Percentiles rank a stretch among this genome's conserved stretches.
Evolutionary conservation across 2,113 vertebrate species (phyloP).

Genomic region (Calypte anna): DNA sequence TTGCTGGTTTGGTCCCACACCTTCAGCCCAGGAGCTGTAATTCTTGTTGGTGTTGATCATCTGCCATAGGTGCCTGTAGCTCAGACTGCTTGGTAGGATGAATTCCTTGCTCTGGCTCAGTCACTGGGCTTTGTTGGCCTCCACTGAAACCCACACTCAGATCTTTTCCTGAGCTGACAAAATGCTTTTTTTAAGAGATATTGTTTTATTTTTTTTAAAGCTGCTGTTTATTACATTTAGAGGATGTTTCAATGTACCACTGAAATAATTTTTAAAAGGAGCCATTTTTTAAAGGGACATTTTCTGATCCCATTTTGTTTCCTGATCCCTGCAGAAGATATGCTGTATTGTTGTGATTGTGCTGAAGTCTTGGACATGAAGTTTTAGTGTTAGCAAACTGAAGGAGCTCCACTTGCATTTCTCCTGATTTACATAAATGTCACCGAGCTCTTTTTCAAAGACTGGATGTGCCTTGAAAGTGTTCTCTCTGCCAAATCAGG

Average conservation of each 20-base stretch:
- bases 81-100: background rate
- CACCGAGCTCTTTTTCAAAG: background rate
- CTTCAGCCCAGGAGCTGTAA: conserved; percentile 33
- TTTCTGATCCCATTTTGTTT: background rate
- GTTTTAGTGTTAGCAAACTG: background rate
- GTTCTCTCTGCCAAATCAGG: background rate
- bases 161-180: background rate
- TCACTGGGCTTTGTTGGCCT: background rate
- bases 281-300: too few relatives aligned
- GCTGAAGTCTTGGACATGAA: background rate
- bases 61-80: background rate
- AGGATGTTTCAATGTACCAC: background rate
- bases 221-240: background rate
- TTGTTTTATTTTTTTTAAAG: background rate
- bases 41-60: conserved; percentile 25
- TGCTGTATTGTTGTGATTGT: fast-evolving
- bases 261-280: background rate
- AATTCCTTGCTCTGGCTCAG: background rate
- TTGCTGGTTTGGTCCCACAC: conserved; percentile 11
- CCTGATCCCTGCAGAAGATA: background rate
- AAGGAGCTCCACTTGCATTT: background rate
- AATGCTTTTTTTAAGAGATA: background rate
- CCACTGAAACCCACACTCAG: background rate
- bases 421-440: background rate
- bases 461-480: background rate